phyloP scores from a whole-genome alignment of 2,797 vertebrate genomes.

The Babyrousa celebensis region DNA sequence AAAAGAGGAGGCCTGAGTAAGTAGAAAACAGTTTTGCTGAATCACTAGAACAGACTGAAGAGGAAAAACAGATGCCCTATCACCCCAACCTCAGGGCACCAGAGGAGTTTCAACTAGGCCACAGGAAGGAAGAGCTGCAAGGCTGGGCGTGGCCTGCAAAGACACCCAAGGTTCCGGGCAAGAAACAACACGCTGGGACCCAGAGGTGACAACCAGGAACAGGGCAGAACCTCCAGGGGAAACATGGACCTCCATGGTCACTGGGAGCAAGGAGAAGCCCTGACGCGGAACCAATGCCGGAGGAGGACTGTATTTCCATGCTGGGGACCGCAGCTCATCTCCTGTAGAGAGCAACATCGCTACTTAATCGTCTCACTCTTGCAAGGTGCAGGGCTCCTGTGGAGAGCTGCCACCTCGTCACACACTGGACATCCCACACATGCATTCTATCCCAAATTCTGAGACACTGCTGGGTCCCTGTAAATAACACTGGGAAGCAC shows the following conservation, averaged over 20 bases:
- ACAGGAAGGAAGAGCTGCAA: not conserved
- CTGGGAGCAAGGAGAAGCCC: not conserved
- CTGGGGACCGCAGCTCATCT: not conserved
- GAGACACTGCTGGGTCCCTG: not conserved
- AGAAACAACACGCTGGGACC: not conserved
- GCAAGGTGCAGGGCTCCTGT: not conserved
- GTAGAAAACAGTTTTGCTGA: not conserved
- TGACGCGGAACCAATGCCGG: not conserved
- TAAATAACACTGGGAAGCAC: not conserved
- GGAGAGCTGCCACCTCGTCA: not conserved
- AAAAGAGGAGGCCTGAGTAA: not conserved
- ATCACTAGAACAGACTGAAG: not conserved
- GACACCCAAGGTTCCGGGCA: not conserved
- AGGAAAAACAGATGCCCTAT: not conserved
- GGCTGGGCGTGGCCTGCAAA: not conserved
- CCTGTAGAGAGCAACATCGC: not conserved
- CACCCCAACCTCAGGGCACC: not conserved
- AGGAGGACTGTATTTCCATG: not conserved
- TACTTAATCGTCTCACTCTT: not conserved
- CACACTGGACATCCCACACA: accelerated
- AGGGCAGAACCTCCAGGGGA: not conserved
- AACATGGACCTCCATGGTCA: accelerated
- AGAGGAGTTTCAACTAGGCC: not conserved
- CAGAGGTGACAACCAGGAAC: not conserved
- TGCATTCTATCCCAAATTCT: not conserved